Conservation (phyloP, 2,797 vertebrate genomes). For the Micromesistius poutassou region DNA sequence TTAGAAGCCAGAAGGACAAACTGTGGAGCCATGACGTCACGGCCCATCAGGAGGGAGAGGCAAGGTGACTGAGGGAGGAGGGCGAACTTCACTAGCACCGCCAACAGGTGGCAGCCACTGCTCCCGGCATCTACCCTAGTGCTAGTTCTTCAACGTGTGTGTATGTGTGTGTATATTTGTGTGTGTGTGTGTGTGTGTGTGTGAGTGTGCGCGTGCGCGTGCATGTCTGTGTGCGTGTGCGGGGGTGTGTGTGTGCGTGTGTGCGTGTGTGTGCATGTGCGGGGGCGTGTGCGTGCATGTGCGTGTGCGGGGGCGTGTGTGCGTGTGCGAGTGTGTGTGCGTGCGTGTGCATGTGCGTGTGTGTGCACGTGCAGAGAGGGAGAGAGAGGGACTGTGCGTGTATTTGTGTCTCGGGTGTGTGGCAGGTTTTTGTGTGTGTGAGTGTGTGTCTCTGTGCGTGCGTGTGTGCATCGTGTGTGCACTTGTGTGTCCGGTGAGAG, state of each 20-base stretch:
- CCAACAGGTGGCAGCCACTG: conserved; percentile 64
- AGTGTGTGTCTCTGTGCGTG: background rate
- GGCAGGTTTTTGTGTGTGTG: background rate
- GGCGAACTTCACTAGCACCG: conserved; percentile 36
- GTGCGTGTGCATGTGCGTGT: background rate
- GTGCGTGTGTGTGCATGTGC: background rate
- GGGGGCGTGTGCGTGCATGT: background rate
- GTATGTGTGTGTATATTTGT: background rate
- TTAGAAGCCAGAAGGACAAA: conserved; percentile 27
- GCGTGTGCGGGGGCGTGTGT: conserved; percentile 2
- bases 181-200: conserved; percentile 2
- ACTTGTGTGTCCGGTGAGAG: background rate
- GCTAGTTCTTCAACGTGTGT: background rate
- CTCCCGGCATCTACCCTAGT: background rate
- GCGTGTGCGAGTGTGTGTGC: background rate
- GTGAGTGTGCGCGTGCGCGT: background rate
- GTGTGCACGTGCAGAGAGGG: background rate
- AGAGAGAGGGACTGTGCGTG: background rate
- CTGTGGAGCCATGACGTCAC: conserved; percentile 10
- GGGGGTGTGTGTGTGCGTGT: too few species aligned
- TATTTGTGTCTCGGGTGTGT: background rate
- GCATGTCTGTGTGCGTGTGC: too few species aligned
- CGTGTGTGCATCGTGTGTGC: background rate
- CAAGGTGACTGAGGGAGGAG: conserved; percentile 4
- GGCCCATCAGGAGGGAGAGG: background rate